These are phyloP conservation scores for Anguilla anguilla DNA, from an alignment of 2,797 vertebrate genomes.

Conservation along the genomic window DNA sequence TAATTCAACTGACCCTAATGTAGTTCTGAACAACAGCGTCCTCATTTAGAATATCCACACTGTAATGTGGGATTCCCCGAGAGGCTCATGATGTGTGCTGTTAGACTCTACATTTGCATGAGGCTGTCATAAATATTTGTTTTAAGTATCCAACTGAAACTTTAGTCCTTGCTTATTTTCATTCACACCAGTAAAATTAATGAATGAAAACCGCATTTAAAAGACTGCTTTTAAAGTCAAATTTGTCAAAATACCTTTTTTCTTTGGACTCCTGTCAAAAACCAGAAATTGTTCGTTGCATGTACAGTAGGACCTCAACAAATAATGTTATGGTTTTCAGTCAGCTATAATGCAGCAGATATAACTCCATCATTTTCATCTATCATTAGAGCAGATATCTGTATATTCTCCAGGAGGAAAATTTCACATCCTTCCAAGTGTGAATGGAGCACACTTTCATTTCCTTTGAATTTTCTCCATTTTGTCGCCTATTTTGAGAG, in stretches of 20 bases:
- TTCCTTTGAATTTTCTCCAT: neutral
- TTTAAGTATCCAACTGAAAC: neutral
- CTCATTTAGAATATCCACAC: slow-evolving; percentile 6
- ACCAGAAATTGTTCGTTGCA: neutral
- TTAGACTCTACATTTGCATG: slow-evolving; percentile 10
- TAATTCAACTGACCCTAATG: neutral
- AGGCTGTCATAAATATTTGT: slow-evolving; percentile 15
- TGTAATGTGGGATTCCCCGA: slow-evolving; percentile 10
- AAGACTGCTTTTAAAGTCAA: too few relatives aligned
- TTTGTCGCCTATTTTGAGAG: neutral
- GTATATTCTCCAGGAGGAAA: neutral
- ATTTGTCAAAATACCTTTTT: neutral
- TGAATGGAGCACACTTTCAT: neutral
- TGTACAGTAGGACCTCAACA: neutral
- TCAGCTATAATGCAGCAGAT: neutral
- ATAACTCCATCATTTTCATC: neutral
- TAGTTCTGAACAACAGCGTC: neutral
- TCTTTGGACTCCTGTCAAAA: neutral
- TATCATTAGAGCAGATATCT: slow-evolving; percentile 8
- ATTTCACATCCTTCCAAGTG: neutral
- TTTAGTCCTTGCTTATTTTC: neutral
- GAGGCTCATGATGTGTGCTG: neutral
- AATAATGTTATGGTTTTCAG: neutral
- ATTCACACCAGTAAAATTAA: neutral
- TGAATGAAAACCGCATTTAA: neutral